Conservation (phyloP, 2,113 vertebrate genomes). For the Hippoglossus stenolepis region DNA sequence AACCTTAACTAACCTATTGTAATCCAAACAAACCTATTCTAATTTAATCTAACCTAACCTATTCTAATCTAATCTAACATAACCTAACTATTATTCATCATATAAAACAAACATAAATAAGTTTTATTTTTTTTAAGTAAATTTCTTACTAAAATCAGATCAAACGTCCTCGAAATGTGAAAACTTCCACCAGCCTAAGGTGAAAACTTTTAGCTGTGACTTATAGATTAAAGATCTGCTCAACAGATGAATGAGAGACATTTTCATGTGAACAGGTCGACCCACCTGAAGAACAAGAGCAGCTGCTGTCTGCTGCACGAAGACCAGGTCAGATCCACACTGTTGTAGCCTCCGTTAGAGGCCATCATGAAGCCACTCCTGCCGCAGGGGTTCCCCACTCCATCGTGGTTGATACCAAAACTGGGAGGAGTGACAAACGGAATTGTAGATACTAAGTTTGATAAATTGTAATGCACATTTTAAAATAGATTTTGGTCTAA, state of each 20-base stretch:
- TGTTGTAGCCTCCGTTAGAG: conserved; percentile 85
- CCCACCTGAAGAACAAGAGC: conserved; percentile 87
- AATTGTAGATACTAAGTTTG: no score
- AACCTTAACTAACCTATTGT: no score
- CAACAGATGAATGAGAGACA: conserved; percentile 26
- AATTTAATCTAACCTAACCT: no score
- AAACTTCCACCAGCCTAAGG: background rate
- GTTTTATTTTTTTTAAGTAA: no score
- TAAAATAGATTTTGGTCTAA: background rate
- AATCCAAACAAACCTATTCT: no score
- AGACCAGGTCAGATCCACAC: conserved; percentile 89
- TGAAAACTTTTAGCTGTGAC: background rate
- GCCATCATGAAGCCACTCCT: conserved; percentile 91
- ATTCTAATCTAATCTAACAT: no score
- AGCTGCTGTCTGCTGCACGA: conserved; percentile 89
- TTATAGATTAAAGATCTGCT: no score
- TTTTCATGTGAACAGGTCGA: conserved; percentile 21
- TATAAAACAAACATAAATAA: background rate
- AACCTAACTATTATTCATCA: no score
- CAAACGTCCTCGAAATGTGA: background rate
- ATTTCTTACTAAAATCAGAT: background rate
- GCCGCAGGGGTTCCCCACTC: conserved; percentile 84
- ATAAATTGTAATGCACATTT: no score
- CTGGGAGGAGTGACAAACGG: conserved; percentile 67
- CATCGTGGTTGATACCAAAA: conserved; percentile 93